Percentiles rank a stretch among this genome's conserved stretches.
Evolutionary conservation across 92 coral and sea anemone genomes (phyloP).

Genomic region (Phenganax marumi): DNA sequence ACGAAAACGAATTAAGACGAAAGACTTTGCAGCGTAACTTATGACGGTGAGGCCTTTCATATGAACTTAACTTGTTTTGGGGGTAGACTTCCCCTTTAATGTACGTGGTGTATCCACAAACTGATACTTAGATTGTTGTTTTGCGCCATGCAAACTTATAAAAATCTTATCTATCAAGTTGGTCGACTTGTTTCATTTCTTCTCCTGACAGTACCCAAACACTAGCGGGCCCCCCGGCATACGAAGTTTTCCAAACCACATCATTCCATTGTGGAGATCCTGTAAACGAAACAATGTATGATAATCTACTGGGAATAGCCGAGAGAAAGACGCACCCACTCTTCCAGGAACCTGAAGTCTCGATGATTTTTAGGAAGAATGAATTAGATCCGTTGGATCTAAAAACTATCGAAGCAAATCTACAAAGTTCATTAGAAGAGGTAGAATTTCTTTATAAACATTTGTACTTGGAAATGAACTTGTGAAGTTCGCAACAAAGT

Average conservation of each 20-base stretch:
- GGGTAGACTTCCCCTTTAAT: no score
- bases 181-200: no score
- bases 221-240: slow-evolving; percentile 80
- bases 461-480: not conserved
- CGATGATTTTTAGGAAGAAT: slow-evolving; percentile 89
- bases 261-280: slow-evolving; percentile 83
- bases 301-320: slow-evolving; percentile 81
- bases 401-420: slow-evolving; percentile 76
- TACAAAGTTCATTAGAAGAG: slow-evolving; percentile 84
- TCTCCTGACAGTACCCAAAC: slow-evolving; percentile 48
- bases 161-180: no score
- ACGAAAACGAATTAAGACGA: no score
- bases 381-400: slow-evolving; percentile 85
- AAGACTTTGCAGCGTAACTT: no score
- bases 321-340: slow-evolving; percentile 75
- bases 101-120: no score
- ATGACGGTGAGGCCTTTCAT: no score
- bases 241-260: slow-evolving; percentile 80
- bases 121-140: no score
- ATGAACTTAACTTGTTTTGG: no score
- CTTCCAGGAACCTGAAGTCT: slow-evolving; percentile 95
- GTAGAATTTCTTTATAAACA: slow-evolving; percentile 43
- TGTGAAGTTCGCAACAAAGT: no score
- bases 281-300: slow-evolving; percentile 90
- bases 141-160: no score